Conservation (phyloP, 2,113 vertebrate species). For the Falcunculus frontatus region DNA sequence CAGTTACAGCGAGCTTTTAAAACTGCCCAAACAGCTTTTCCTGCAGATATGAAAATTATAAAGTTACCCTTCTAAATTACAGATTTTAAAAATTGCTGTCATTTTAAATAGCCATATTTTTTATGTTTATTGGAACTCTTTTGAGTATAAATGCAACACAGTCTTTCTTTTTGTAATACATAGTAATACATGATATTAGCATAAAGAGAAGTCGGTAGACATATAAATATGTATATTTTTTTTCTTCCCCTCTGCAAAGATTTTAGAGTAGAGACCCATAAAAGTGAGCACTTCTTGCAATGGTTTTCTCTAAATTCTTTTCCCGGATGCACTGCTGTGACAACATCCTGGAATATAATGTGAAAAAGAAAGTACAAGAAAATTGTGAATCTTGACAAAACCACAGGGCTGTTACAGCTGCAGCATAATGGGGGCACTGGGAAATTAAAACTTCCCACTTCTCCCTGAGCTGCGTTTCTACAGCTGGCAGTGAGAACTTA, state of each 20-base stretch:
- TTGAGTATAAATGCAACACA: not conserved
- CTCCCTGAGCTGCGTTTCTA: slow-evolving; percentile 52
- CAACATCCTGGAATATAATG: not conserved
- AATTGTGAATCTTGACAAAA: slow-evolving; percentile 2
- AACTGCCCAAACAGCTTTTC: slow-evolving; percentile 26
- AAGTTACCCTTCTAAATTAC: slow-evolving; percentile 28
- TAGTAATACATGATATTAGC: not conserved
- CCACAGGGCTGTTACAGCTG: slow-evolving; percentile 30
- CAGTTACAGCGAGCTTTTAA: slow-evolving; percentile 20
- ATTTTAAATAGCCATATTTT: not conserved
- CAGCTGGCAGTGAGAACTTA: slow-evolving; percentile 55
- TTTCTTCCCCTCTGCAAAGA: not conserved
- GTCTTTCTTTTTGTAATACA: not conserved
- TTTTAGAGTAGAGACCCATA: not conserved
- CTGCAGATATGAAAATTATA: slow-evolving; percentile 13
- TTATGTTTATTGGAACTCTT: not conserved
- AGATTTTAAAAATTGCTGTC: slow-evolving; percentile 1
- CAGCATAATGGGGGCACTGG: slow-evolving; percentile 35
- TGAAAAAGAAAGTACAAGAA: not conserved
- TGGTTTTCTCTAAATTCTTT: not conserved
- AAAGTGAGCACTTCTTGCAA: not conserved
- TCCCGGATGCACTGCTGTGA: not conserved
- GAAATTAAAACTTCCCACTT: slow-evolving; percentile 68
- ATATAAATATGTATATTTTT: not conserved
- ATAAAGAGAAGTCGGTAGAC: not conserved